Base-by-base conservation (phyloP, 2,797 vertebrate species). In the Enteromius unitaeniatus region DNA sequence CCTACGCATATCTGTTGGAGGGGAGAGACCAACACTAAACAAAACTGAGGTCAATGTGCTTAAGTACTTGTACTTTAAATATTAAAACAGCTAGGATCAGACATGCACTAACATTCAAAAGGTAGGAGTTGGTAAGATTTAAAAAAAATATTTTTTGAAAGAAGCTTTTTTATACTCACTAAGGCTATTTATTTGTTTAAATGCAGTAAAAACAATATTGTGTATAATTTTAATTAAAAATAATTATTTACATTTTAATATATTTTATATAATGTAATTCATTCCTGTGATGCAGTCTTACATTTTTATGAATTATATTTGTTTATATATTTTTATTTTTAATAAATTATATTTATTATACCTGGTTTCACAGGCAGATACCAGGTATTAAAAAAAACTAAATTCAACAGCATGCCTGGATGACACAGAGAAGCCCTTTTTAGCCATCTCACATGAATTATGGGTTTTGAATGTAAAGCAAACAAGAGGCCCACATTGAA, bases 401-500 rank as follows among this genome's bases (percentile, higher is more conserved):
- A 11, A 37, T 23, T 26, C 15, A 31, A 17, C 13, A 34, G 49
- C 21, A 14, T 45, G 47, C 26, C 7, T 51, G 13, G 62, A 4
- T 70, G 23, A 26, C 17, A 58, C 23, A 70, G 23, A 70, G 23
- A 15, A 37, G 64, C 26, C 26, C 74, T 23, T 77, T n/a, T 78
- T 65, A 15, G 49, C 17, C 23, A 68, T 6, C 28, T 26, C 10
- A 45, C 17, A 31, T 31, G 73, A 51, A 53, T 65, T 15, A 53
- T n/a, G 45, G 53, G 37, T 60, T 82, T 55, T 76, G 21, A 65
- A 64, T n/a, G 1, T 64, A 51, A 60, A 26, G 42, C 65, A 28
- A 82, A 58, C 6, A 65, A 45, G 9, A 75, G 60, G 78, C 42
- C 72, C 62, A 78, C 55, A 23, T 49, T 83, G 60, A 42, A 62